Percentiles rank a stretch among this genome's conserved stretches.
phyloP scores from a whole-genome alignment of 2,797 vertebrate species.

The Dryobates pubescens region DNA sequence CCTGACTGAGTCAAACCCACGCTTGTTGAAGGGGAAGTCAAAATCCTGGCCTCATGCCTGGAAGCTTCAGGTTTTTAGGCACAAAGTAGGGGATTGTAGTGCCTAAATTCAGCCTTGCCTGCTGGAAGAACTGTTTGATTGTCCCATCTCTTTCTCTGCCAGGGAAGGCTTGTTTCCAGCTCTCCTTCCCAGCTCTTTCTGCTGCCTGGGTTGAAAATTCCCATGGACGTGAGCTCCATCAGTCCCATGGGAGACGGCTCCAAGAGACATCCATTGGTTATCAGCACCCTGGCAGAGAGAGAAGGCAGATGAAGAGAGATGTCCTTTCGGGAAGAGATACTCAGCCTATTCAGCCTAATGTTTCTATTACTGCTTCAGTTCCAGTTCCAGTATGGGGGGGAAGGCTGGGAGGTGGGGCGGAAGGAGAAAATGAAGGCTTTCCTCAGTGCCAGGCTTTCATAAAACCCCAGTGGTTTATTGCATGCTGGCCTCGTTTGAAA shows the following conservation, averaged over 20 bases:
- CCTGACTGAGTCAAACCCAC: not conserved
- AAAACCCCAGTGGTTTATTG: not conserved
- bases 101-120: not conserved
- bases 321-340: not conserved
- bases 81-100: not conserved
- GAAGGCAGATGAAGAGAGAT: not conserved
- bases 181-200: not conserved
- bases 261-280: fast-evolving
- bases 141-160: not conserved
- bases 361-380: not conserved
- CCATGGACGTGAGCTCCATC: not conserved
- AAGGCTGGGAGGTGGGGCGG: not conserved
- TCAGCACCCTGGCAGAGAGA: not conserved
- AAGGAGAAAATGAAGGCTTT: not conserved
- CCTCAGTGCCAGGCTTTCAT: constrained; percentile 6
- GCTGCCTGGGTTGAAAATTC: not conserved
- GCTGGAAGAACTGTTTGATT: not conserved
- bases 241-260: not conserved
- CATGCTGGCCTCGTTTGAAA: not conserved
- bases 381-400: not conserved
- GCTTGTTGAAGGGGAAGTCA: not conserved
- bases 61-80: not conserved
- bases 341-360: not conserved
- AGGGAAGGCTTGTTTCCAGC: not conserved
- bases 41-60: not conserved